These are phyloP conservation scores for Sthenelais limicola DNA, from an alignment of 2,888 invertebrate genomes.

Conservation along the genomic window DNA sequence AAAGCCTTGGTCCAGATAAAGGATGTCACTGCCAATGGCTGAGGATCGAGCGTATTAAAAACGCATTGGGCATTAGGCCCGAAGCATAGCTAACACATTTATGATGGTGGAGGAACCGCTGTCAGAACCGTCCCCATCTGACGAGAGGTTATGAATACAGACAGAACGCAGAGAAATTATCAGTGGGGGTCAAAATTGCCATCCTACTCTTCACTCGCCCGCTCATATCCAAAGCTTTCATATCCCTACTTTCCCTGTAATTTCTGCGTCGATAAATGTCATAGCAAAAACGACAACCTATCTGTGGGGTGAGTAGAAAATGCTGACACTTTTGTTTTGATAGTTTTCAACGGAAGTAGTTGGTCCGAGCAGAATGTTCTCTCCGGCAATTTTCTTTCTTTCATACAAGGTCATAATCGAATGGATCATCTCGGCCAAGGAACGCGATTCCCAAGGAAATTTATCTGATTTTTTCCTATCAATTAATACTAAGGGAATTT, in stretches of 20 bases:
- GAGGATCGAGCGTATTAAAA: slow-evolving; percentile 35
- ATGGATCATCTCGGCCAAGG: background rate
- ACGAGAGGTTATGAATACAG: slow-evolving; percentile 36
- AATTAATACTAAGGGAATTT: slow-evolving; percentile 31
- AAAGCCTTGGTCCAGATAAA: slow-evolving; percentile 22
- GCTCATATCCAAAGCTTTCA: background rate
- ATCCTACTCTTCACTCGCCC: background rate
- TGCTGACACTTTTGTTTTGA: slow-evolving; percentile 39
- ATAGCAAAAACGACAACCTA: slow-evolving; percentile 23
- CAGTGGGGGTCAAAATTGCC: slow-evolving; percentile 27
- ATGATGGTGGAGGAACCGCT: slow-evolving; percentile 18
- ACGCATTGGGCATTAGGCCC: slow-evolving; percentile 34
- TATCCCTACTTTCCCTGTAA: slow-evolving; percentile 20
- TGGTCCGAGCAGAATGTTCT: background rate
- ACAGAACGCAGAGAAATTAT: slow-evolving; percentile 33
- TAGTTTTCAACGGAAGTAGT: slow-evolving; percentile 19
- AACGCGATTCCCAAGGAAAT: too few relatives aligned
- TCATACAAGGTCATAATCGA: slow-evolving; percentile 28
- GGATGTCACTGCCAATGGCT: slow-evolving; percentile 15
- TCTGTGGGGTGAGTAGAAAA: background rate
- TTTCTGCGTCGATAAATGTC: slow-evolving; percentile 34
- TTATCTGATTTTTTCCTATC: slow-evolving; percentile 32
- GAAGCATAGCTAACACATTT: slow-evolving; percentile 25
- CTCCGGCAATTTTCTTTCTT: background rate
- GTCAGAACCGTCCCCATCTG: background rate